A percentile compares a stretch with the other conserved stretches of the same genome.
Conservation (phyloP, 53 echinoderm and acorn worm genomes). For the Temnopleurus reevesii region DNA sequence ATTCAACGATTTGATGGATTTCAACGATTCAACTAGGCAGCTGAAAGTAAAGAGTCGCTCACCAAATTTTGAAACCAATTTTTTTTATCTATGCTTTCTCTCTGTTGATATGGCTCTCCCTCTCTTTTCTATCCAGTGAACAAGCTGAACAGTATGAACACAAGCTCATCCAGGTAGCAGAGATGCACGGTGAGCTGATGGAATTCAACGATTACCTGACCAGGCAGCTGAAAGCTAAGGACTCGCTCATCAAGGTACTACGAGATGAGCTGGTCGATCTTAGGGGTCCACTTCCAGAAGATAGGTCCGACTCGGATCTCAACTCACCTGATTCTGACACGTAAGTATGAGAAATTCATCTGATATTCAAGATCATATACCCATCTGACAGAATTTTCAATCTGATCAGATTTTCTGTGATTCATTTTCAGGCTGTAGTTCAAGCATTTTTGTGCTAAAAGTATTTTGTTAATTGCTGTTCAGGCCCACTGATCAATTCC, state of each 20-base stretch:
- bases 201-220: constrained; percentile 96
- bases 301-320: constrained; percentile 64
- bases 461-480: too few species aligned
- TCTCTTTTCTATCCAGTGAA: constrained; percentile 59
- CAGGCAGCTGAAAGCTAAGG: constrained; percentile 78
- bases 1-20: constrained; percentile 97
- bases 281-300: constrained; percentile 84
- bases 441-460: too few species aligned
- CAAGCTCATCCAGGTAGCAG: constrained; percentile 96
- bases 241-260: constrained; percentile 67
- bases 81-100: too few species aligned
- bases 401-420: too few species aligned
- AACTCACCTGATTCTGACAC: constrained; percentile 77
- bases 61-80: constrained; percentile 63
- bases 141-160: constrained; percentile 83
- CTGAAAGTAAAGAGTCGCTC: constrained; percentile 74
- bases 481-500: too few species aligned
- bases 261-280: constrained; percentile 88
- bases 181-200: constrained; percentile 99
- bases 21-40: constrained; percentile 76
- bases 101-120: too few species aligned
- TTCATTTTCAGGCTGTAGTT: too few species aligned
- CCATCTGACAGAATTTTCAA: too few species aligned
- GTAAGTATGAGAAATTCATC: too few species aligned
- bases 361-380: too few species aligned